A percentile compares a stretch with the other conserved stretches of the same genome.
These are phyloP conservation scores for Acanthochromis polyacanthus DNA, from an alignment of 2,113 vertebrate species.

Conservation along the genomic window DNA sequence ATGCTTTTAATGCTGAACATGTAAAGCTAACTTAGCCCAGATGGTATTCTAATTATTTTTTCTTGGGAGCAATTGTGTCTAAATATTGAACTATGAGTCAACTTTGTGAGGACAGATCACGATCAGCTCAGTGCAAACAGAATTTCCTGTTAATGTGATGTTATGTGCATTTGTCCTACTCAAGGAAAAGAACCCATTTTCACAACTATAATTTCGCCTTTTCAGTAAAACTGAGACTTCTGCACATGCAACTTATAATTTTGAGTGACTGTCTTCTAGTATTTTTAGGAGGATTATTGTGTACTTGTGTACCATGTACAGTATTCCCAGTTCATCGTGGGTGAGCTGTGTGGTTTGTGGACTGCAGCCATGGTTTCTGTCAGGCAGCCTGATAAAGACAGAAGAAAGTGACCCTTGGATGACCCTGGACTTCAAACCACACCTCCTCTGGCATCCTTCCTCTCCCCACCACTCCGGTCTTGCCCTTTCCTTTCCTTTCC, in stretches of 20 bases:
- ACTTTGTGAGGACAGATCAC: no score
- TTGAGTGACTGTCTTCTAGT: not conserved
- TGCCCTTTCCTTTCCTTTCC: not conserved
- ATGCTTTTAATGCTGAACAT: no score
- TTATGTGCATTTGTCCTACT: no score
- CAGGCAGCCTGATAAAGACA: slow-evolving; percentile 56
- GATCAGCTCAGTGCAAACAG: no score
- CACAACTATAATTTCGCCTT: no score
- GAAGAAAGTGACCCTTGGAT: slow-evolving; percentile 63
- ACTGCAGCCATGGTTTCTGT: slow-evolving; percentile 34
- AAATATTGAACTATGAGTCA: no score
- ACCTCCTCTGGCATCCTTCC: slow-evolving; percentile 35
- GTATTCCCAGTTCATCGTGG: not conserved
- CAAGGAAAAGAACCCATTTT: no score
- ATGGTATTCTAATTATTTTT: no score
- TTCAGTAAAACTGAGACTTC: not conserved
- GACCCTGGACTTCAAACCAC: slow-evolving; percentile 55
- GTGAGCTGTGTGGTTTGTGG: not conserved
- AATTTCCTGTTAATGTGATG: no score
- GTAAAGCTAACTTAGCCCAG: no score
- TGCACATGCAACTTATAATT: not conserved
- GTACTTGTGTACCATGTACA: not conserved
- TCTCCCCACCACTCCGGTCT: not conserved
- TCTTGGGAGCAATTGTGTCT: no score
- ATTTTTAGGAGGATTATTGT: not conserved